phyloP scores from a whole-genome alignment of 2,888 invertebrate species.

The Nipponacmea schrenckii region DNA sequence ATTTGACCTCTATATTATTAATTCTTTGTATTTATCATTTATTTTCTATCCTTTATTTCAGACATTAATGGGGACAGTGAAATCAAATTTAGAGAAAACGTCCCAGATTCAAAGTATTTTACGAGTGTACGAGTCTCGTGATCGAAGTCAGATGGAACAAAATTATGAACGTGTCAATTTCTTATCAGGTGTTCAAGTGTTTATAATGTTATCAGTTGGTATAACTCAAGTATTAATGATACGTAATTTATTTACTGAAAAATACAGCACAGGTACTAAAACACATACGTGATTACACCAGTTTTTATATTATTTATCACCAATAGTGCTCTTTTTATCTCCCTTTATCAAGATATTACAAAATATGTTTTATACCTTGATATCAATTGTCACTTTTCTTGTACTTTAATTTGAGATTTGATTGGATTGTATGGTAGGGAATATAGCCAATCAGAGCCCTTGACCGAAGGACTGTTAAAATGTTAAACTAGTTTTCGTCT shows the following conservation, averaged over 20 bases:
- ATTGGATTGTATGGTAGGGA: no score
- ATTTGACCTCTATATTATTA: background rate
- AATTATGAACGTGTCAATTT: constrained; percentile 84
- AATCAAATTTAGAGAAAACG: constrained; percentile 65
- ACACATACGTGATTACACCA: background rate
- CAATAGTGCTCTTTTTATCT: no score
- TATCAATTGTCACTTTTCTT: no score
- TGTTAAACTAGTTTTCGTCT: no score
- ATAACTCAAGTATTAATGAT: constrained; percentile 79
- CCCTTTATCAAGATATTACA: no score
- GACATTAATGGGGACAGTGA: constrained; percentile 76
- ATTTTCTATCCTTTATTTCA: no score
- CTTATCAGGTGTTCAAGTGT: constrained; percentile 77
- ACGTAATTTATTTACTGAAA: constrained; percentile 80
- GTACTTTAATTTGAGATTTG: no score
- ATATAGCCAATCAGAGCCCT: no score
- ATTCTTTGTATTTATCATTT: background rate
- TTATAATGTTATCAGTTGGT: constrained; percentile 80
- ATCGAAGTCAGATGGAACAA: constrained; percentile 83
- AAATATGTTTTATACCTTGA: no score
- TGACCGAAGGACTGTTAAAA: no score
- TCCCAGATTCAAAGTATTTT: constrained; percentile 69
- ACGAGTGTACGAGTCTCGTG: constrained; percentile 81
- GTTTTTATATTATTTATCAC: no score
- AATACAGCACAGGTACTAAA: constrained; percentile 25